Evolutionary conservation across 2,113 vertebrate species (phyloP).

Genomic region (Uropsilus gracilis): DNA sequence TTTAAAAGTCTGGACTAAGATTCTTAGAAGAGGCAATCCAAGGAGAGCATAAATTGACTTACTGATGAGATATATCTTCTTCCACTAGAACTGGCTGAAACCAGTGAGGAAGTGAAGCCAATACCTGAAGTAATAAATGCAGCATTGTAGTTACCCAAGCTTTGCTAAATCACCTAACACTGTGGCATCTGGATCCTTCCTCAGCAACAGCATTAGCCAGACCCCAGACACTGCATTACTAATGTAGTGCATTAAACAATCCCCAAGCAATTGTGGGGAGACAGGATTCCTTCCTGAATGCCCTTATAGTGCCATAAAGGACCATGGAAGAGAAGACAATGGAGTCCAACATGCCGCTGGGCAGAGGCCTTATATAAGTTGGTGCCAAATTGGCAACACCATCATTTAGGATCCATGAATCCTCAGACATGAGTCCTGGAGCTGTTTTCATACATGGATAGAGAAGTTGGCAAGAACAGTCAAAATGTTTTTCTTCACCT

Average conservation of each 20-base stretch:
- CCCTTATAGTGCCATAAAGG: not conserved
- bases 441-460: not conserved
- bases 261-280: not conserved
- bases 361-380: not conserved
- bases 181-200: not conserved
- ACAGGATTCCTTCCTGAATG: not conserved
- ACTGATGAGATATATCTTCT: constrained; percentile 39
- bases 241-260: not conserved
- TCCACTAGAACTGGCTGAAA: not conserved
- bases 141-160: not conserved
- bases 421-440: not conserved
- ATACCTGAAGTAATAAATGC: not conserved
- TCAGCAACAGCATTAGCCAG: not conserved
- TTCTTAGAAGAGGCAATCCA: constrained; percentile 4
- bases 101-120: constrained; percentile 9
- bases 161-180: constrained; percentile 24
- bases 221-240: not conserved
- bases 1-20: constrained; percentile 42
- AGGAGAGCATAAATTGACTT: constrained; percentile 24
- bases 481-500: constrained; percentile 39
- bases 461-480: constrained; percentile 1
- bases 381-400: constrained; percentile 7
- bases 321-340: not conserved
- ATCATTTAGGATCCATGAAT: not conserved
- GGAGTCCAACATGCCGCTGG: not conserved